Base-by-base conservation (phyloP, 2,888 invertebrate species). In the Prosapia bicincta region DNA sequence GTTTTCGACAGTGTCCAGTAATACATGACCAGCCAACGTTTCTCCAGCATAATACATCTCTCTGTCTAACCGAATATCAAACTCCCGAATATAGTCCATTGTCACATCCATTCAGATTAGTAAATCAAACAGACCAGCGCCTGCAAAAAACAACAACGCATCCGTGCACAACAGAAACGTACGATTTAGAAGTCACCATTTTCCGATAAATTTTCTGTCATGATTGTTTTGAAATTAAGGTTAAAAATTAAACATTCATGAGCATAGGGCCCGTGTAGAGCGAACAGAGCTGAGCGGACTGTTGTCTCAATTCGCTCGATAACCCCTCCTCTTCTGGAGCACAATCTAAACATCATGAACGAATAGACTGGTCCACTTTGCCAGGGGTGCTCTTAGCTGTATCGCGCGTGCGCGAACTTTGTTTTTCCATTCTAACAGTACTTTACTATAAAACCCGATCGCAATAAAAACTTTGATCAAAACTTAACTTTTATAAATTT, bases 31-130 rank as follows among this genome's bases (percentile, higher is more conserved):
- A 74, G 86, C 86, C 66, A 93, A 85, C 5, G 86, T 86, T 84
- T 93, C 93, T 0, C 93, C 93, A 23, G 93, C 91, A 83, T 93
- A 93, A 84, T 91, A 93, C 84, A 90, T 88, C 82, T 92, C 92
- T 83, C 90, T 90, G 83, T 92, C 91, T 78, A 93, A 85, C 79
- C 90, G 89, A 80, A 93, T 92, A 84, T 93, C 93, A 83, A 93
- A 93, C 83, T 90, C 90, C 79, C 90, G 88, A 80, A 93, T 92
- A 85, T 91, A 92, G 86, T 93, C 93, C 92, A 93, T 93, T 67
- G 73, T 80, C 78, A 76, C 76, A 70, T 78, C 79, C 79, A 79
- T 78, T 71, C 69, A 65, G 73, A 28, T 26, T 26, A 7, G 15
- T 9, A 1, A 26, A 26, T 25, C 5, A 25, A 26, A 1, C 26